Evolutionary conservation across 1,140 invertebrate genomes (phyloP), one percentile per base, ranked within the genome.

Genomic region (Drosophila orosa): DNA sequence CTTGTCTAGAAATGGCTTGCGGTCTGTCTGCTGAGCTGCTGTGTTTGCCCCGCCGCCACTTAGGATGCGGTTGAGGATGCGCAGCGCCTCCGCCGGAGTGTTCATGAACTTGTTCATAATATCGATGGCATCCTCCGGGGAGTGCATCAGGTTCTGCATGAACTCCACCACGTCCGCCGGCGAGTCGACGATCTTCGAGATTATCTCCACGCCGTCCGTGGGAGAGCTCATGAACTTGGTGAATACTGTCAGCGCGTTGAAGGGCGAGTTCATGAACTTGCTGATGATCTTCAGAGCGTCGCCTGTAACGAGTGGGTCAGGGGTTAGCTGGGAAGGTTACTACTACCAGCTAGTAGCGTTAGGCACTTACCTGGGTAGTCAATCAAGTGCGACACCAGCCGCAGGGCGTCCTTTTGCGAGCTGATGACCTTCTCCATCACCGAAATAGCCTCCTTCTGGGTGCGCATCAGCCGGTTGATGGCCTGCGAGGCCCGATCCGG

Each of bases 51-150:
- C 62, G 12, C 79, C 60, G 25, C 79, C 82, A 62, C 91, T 92
- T 8, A 92, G 73, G n/a, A 92, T 92, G 47, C 81, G 89, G 48
- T 92, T 92, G 0, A 92, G 50, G 60, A 91, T 91, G 58, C 76
- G 76, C 9, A 92, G 71, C 10, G 90, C 91, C 63, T 92, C 91
- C 6, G 90, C 90, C 25, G 91, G 91, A 19, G 90, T 89, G 58
- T 91, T 91, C 84, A 92, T 92, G 52, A 92, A 92, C 74, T 92
- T 91, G 59, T 91, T 90, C 91, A 92, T 92, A 33, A 92, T 92
- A 27, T 92, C 80, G 6, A 92, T 71, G 37, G 90, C 91, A 58
- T 92, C 83, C 63, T 92, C 90, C 8, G 91, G 91, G 13, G 90
- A 91, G 29, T 83, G 86, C 90, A 92, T 92, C 19, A 92, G 61